Base-by-base conservation (phyloP, 2,113 vertebrate genomes). In the Mobula hypostoma region DNA sequence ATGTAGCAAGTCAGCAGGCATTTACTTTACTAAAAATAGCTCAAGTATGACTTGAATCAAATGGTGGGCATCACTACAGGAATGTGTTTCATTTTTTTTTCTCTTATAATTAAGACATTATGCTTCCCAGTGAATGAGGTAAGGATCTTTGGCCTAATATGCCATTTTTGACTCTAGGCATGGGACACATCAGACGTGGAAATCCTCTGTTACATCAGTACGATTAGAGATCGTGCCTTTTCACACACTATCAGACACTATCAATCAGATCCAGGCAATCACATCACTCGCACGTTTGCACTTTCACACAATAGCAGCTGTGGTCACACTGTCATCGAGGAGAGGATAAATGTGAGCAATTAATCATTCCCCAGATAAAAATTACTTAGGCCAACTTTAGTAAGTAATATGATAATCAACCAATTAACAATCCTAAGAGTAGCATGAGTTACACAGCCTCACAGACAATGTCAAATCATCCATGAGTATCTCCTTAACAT, bases 81-180 rank as follows among this genome's bases (percentile, higher is more conserved):
- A 93, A 74, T 19, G 74, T 32, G 48, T 76, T 74, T 56, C 36
- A 74, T 40, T 74, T 8, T 93, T 93, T 74, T 93, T 74, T 93
- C 17, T 56, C 14, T 93, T 76, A 93, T 93, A 93, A 74, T 93
- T 93, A 93, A 76, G 91, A 74, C 91, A 93, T 93, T 40, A 74
- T 93, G 11, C 91, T 74, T 93, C 91, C 91, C n/a, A 70, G 19
- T 74, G 70, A 93, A 32, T 11, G 27, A 27, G 15, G 56, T 48
- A 74, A 72, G 70, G 24, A 56, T 7, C 24, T 70, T 76, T 74
- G 70, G 68, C 21, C 2, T 93, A 93, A 93, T 24, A 72, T 76
- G 68, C 68, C 24, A 24, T 93, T 93, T 24, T 76, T 7, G 8
- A 1, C 32, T 92, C 8, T 27, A 56, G 27, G 15, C 9, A 14